Conservation (phyloP, 35 echinoderm and acorn worm genomes). For the Ptychodera flava region DNA sequence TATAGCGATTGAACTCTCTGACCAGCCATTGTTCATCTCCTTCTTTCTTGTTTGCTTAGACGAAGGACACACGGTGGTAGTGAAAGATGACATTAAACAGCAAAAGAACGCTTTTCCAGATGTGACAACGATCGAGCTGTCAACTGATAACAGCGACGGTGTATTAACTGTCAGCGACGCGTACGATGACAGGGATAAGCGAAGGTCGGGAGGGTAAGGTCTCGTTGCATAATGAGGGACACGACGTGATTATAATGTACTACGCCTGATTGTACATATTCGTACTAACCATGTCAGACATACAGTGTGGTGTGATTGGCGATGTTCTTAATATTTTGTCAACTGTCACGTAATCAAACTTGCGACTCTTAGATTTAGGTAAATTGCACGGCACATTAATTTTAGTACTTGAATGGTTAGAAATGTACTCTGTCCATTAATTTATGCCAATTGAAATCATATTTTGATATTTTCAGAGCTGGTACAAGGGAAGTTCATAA, state of each 20-base stretch:
- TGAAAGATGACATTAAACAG: not conserved
- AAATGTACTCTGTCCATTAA: not conserved
- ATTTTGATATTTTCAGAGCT: slow-evolving; percentile 30
- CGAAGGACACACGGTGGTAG: not conserved
- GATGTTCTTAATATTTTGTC: not conserved
- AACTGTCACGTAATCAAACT: no score
- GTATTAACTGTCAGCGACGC: not conserved
- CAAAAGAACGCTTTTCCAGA: not conserved
- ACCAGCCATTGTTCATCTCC: not conserved
- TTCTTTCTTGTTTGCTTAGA: not conserved
- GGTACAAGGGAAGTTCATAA: slow-evolving; percentile 87
- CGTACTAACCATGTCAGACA: not conserved
- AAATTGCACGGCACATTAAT: no score
- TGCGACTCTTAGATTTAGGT: no score
- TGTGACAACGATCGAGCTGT: not conserved
- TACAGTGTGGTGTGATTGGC: not conserved
- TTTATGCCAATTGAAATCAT: not conserved
- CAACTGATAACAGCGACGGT: not conserved
- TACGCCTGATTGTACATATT: not conserved
- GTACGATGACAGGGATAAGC: not conserved
- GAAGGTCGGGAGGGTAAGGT: not conserved
- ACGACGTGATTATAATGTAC: not conserved
- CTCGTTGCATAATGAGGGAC: not conserved
- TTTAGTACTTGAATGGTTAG: not conserved
- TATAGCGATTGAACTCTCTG: no score